These are phyloP conservation scores for Arrhopalites spinosus DNA, from an alignment of 2,888 invertebrate species.

Conservation along the genomic window DNA sequence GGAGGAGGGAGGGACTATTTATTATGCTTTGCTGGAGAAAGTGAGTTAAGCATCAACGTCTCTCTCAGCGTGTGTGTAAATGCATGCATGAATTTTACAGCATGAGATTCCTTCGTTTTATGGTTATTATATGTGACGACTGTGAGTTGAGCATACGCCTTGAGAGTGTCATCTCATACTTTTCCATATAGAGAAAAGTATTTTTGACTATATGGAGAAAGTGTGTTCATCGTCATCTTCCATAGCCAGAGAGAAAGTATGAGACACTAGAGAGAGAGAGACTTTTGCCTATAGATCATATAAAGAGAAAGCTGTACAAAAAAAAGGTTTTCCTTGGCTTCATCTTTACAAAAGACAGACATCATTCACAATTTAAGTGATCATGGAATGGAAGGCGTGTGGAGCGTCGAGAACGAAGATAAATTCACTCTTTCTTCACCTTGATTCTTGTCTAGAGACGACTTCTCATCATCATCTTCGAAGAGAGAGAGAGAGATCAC, in stretches of 20 bases:
- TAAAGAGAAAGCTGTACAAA: not conserved
- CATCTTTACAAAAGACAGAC: constrained; percentile 39
- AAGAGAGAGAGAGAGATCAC: no score
- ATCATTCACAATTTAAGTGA: constrained; percentile 41
- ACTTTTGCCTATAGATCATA: no score
- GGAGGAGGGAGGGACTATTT: constrained; percentile 16
- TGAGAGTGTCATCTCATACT: not conserved
- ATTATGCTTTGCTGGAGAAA: constrained; percentile 22
- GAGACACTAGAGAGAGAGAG: not conserved
- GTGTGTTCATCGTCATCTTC: not conserved
- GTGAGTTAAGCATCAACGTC: constrained; percentile 7
- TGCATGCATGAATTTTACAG: constrained; percentile 19
- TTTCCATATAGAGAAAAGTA: no score
- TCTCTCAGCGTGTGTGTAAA: constrained; percentile 2
- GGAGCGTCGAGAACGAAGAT: constrained; percentile 17
- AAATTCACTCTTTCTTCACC: constrained; percentile 32
- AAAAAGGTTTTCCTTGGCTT: constrained; percentile 13
- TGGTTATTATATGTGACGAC: constrained; percentile 31
- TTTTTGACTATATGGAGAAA: not conserved
- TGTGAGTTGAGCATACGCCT: no score
- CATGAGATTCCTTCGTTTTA: constrained; percentile 18
- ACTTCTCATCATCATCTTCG: not conserved
- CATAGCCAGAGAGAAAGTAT: not conserved
- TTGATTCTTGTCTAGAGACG: constrained; percentile 26
- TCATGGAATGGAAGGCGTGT: constrained; percentile 21